These are phyloP conservation scores for Diplazon laetatorius DNA, from an alignment of 2,888 invertebrate genomes.

Conservation along the genomic window DNA sequence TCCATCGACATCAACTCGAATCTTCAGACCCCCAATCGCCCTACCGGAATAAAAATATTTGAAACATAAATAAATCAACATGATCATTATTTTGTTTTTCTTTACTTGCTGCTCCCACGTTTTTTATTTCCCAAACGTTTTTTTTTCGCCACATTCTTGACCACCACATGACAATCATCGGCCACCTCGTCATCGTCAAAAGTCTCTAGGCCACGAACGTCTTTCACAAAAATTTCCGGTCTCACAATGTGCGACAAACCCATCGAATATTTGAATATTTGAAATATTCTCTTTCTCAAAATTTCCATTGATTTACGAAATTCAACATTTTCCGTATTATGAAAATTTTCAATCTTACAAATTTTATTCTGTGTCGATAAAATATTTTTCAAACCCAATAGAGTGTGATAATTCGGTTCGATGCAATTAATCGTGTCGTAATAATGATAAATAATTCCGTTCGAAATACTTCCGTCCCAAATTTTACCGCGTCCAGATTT, in stretches of 20 bases:
- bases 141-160: constrained; percentile 11
- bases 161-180: neutral
- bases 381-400: constrained; percentile 64
- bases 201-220: neutral
- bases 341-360: neutral
- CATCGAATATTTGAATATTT: constrained; percentile 77
- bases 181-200: neutral
- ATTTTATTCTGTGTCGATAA: neutral
- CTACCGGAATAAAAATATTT: too few species aligned
- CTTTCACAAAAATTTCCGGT: constrained; percentile 12
- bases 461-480: constrained; percentile 13
- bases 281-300: constrained; percentile 73
- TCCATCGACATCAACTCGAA: too few species aligned
- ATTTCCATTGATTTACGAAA: constrained; percentile 30
- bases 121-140: neutral
- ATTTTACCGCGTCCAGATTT: constrained; percentile 2
- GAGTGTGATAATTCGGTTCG: constrained; percentile 61
- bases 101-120: too few species aligned
- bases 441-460: constrained; percentile 47
- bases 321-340: neutral
- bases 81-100: too few species aligned
- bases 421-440: constrained; percentile 21
- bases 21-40: too few species aligned
- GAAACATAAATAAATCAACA: too few species aligned
- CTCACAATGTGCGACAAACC: constrained; percentile 70